A percentile compares a stretch with the other conserved stretches of the same genome.
phyloP scores from a whole-genome alignment of 2,888 invertebrate species.

The Branchinecta sandiegonensis region DNA sequence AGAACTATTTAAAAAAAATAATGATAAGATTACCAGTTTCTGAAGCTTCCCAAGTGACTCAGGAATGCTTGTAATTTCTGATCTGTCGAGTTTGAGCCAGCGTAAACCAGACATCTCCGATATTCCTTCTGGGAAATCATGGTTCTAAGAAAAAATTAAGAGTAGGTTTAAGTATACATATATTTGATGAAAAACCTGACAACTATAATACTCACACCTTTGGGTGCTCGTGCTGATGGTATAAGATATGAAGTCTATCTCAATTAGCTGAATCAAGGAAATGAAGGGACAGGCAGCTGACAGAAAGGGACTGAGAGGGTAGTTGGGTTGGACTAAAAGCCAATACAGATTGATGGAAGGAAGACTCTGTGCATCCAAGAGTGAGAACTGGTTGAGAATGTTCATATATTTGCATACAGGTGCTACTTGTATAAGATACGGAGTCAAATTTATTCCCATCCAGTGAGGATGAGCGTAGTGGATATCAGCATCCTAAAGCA shows the following conservation, averaged over 20 bases:
- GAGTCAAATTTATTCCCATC: too few species aligned
- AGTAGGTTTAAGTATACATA: conserved; percentile 20
- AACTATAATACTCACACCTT: neutral
- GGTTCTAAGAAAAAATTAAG: conserved; percentile 44
- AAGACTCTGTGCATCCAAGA: too few species aligned
- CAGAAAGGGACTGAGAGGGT: too few species aligned
- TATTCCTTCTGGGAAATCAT: conserved; percentile 76
- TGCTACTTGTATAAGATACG: too few species aligned
- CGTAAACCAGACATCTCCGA: conserved; percentile 92
- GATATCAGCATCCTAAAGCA: too few species aligned
- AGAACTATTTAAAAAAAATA: neutral
- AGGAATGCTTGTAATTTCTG: conserved; percentile 70
- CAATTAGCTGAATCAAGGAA: too few species aligned
- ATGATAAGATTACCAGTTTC: conserved; percentile 52
- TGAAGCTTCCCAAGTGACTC: conserved; percentile 84
- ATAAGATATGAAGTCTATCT: conserved; percentile 6
- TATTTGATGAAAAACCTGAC: conserved; percentile 18
- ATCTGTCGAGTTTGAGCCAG: conserved; percentile 88
- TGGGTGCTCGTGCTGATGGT: neutral
- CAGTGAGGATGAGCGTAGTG: too few species aligned
- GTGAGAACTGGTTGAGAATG: too few species aligned
- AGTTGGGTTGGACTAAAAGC: too few species aligned
- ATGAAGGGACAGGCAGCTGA: too few species aligned
- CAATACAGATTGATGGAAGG: too few species aligned
- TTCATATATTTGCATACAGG: too few species aligned